Evolutionary conservation across 2,113 vertebrate genomes (phyloP).

Genomic region (Pantherophis guttatus): DNA sequence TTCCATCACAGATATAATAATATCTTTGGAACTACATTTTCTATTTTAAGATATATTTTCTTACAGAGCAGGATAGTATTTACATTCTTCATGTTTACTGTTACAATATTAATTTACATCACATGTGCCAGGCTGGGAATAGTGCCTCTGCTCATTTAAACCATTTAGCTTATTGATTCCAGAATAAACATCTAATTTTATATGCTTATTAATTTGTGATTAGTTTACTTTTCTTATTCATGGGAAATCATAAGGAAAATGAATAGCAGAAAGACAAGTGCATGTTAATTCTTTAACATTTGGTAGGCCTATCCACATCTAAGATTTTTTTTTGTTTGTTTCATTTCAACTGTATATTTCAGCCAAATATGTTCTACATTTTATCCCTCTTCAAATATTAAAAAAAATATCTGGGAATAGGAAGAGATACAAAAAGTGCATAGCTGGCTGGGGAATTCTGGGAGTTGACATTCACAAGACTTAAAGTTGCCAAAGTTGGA

Average conservation of each 20-base stretch:
- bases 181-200: conserved; percentile 56
- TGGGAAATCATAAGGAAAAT: conserved; percentile 28
- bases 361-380: neutral
- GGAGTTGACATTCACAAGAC: neutral
- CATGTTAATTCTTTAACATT: neutral
- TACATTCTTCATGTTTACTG: conserved; percentile 54
- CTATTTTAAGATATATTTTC: conserved; percentile 66
- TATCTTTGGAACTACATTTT: conserved; percentile 62
- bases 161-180: conserved; percentile 46
- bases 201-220: conserved; percentile 42
- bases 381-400: neutral
- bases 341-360: neutral
- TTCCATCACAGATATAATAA: conserved; percentile 50
- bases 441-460: neutral
- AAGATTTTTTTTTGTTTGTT: neutral
- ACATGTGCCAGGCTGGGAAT: conserved; percentile 49
- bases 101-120: conserved; percentile 61
- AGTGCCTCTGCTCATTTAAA: conserved; percentile 31
- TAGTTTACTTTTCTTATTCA: conserved; percentile 30
- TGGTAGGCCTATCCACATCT: neutral
- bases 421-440: neutral
- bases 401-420: neutral
- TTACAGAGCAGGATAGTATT: conserved; percentile 58
- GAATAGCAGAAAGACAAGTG: neutral
- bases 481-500: neutral